Percentiles rank a stretch among this genome's conserved stretches.
Evolutionary conservation across 2,888 invertebrate genomes (phyloP).

Genomic region (Tenthredo notha): DNA sequence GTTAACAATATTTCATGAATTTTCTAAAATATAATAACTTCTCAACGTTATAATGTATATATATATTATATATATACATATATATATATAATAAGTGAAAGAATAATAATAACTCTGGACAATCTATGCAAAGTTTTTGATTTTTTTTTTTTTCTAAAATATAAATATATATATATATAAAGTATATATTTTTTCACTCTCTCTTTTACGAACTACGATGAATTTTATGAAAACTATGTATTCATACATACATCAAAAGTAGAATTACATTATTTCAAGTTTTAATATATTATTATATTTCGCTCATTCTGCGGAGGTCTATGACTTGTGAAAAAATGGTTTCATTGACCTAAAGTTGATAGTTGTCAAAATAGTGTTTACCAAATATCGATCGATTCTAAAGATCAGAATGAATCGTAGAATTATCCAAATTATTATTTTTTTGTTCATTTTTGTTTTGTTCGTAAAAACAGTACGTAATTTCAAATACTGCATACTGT

Average conservation of each 20-base stretch:
- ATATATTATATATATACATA: too few relatives aligned
- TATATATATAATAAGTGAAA: too few relatives aligned
- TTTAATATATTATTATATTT: neutral
- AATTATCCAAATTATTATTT: neutral
- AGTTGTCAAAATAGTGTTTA: neutral
- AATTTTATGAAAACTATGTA: constrained; percentile 34
- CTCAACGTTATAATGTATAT: neutral
- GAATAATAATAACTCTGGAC: neutral
- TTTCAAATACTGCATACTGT: neutral
- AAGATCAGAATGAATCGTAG: neutral
- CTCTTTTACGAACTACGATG: neutral
- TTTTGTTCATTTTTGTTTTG: neutral
- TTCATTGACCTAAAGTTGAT: neutral
- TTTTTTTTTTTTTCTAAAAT: neutral
- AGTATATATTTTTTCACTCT: neutral
- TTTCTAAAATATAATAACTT: neutral
- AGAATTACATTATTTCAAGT: constrained; percentile 20
- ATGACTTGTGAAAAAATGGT: neutral
- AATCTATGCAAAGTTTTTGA: neutral
- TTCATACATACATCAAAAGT: constrained; percentile 12
- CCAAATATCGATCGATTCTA: neutral
- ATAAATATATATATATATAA: neutral
- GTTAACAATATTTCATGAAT: neutral
- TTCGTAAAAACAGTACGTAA: neutral
- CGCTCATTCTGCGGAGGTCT: neutral